phyloP scores from a whole-genome alignment of 2,888 invertebrate genomes.

The Saturnia pavonia region DNA sequence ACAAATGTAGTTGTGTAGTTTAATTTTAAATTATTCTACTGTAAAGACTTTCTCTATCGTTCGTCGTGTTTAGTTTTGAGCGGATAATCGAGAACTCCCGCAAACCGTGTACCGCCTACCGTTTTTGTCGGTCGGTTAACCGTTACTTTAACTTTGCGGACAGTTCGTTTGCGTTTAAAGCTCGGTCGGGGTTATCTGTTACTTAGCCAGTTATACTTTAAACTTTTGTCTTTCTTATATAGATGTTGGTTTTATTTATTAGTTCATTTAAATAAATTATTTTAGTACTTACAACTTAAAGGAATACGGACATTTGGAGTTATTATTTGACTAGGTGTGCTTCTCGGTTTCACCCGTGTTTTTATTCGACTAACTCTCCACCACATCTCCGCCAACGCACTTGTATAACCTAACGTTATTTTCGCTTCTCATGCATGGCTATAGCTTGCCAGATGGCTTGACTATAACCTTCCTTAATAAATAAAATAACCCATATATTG shows the following conservation, averaged over 20 bases:
- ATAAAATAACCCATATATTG: too few relatives aligned
- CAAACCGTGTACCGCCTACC: neutral
- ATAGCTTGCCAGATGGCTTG: too few relatives aligned
- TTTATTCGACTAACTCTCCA: too few relatives aligned
- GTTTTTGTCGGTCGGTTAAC: slow-evolving; percentile 19
- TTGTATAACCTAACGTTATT: too few relatives aligned
- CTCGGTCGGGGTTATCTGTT: slow-evolving; percentile 19
- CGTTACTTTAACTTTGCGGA: slow-evolving; percentile 23
- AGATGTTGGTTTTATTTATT: neutral
- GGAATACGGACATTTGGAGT: neutral
- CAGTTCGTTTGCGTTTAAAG: slow-evolving; percentile 27
- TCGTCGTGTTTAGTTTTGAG: neutral
- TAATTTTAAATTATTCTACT: too few relatives aligned
- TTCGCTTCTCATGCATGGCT: too few relatives aligned
- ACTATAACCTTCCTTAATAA: too few relatives aligned
- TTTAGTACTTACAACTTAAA: neutral
- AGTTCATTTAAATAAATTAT: neutral
- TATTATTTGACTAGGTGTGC: too few relatives aligned
- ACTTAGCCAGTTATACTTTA: neutral
- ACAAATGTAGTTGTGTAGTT: too few relatives aligned
- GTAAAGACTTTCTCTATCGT: neutral
- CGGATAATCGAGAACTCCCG: slow-evolving; percentile 12
- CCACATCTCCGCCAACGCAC: too few relatives aligned
- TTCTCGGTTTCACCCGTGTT: too few relatives aligned
- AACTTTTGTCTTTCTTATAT: neutral